phyloP scores from a whole-genome alignment of 2,888 invertebrate genomes.

The Aporophyla lueneburgensis region DNA sequence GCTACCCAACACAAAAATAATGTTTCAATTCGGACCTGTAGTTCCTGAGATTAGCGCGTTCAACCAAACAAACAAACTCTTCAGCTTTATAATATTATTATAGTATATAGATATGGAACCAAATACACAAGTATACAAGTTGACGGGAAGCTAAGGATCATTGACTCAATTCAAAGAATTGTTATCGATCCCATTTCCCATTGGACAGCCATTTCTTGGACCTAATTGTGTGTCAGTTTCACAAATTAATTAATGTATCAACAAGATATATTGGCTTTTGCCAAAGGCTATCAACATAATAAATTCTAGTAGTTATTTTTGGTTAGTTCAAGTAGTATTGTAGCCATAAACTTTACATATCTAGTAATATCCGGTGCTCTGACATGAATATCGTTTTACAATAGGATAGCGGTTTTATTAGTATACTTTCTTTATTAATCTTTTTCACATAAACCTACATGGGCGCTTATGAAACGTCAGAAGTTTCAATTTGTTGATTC shows the following conservation, averaged over 20 bases:
- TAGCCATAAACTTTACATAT: conserved; percentile 27
- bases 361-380: conserved; percentile 14
- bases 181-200: background rate
- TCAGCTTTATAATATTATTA: too few relatives aligned
- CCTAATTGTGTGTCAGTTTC: conserved; percentile 18
- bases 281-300: conserved; percentile 12
- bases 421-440: background rate
- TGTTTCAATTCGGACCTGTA: too few relatives aligned
- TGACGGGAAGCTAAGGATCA: background rate
- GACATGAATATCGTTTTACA: conserved; percentile 33
- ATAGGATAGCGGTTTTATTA: background rate
- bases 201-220: background rate
- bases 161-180: background rate
- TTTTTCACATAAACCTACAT: too few relatives aligned
- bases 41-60: too few relatives aligned
- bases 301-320: conserved; percentile 32
- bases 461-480: too few relatives aligned
- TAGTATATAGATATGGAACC: too few relatives aligned
- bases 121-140: background rate
- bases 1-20: too few relatives aligned
- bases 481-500: too few relatives aligned
- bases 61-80: too few relatives aligned
- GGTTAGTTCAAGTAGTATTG: conserved; percentile 26
- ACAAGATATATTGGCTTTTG: conserved; percentile 35
- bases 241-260: conserved; percentile 42